A percentile compares a stretch with the other conserved stretches of the same genome.
phyloP scores from a whole-genome alignment of 2,113 vertebrate genomes.

The Gobius niger region DNA sequence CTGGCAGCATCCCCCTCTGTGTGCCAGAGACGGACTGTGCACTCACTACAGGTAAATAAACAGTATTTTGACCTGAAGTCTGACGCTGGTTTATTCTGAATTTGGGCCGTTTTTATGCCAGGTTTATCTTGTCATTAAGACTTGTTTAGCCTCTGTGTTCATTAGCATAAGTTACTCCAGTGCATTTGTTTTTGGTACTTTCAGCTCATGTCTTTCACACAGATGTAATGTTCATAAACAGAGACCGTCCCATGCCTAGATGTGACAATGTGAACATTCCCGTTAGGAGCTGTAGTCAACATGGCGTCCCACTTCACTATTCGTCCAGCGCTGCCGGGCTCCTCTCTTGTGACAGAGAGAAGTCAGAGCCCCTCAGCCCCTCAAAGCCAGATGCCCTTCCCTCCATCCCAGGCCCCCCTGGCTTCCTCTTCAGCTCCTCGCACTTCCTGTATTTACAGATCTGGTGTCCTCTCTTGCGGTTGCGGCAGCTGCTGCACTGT shows the following conservation, averaged over 20 bases:
- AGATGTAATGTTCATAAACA: not conserved
- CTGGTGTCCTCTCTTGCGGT: conserved; percentile 99
- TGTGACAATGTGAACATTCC: conserved; percentile 69
- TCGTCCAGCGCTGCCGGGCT: conserved; percentile 65
- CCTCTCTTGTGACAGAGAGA: conserved; percentile 71
- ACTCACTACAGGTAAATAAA: too few relatives aligned
- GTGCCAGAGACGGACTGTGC: not conserved
- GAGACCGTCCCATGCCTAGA: conserved; percentile 3
- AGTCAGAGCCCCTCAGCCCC: conserved; percentile 70
- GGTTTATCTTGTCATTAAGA: not conserved
- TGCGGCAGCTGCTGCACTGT: conserved; percentile 99
- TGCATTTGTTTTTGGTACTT: conserved; percentile 4
- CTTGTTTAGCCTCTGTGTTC: not conserved
- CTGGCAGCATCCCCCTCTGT: too few relatives aligned
- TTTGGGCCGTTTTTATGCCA: not conserved
- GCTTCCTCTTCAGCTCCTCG: conserved; percentile 99
- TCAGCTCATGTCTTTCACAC: not conserved
- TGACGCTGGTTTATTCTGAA: not conserved
- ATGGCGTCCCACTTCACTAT: conserved; percentile 59
- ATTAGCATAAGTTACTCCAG: conserved; percentile 1
- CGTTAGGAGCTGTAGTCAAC: conserved; percentile 52
- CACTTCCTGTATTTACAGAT: conserved; percentile 99
- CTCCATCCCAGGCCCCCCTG: conserved; percentile 77
- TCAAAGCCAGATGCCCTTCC: conserved; percentile 72
- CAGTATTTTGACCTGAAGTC: not conserved